These are phyloP conservation scores for Halocaridina rubra DNA, from an alignment of 2,888 invertebrate species.

Conservation along the genomic window DNA sequence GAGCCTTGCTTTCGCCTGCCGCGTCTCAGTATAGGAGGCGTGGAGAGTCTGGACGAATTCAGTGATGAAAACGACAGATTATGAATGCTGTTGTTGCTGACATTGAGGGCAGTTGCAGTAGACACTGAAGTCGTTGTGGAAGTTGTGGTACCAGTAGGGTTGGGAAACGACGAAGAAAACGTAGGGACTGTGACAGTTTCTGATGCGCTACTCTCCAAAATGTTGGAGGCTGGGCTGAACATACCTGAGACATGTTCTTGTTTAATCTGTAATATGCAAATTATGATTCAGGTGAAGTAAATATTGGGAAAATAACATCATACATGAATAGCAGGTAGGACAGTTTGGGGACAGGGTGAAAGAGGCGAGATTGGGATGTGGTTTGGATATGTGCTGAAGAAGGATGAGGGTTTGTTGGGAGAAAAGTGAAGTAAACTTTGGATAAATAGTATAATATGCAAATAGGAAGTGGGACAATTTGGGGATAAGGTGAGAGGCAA, in stretches of 20 bases:
- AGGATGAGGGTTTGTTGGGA: too few species aligned
- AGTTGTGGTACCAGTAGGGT: neutral
- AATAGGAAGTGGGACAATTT: too few species aligned
- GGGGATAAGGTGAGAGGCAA: too few species aligned
- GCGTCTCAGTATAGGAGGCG: constrained; percentile 63
- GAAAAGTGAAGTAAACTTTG: too few species aligned
- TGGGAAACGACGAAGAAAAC: neutral
- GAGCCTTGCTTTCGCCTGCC: constrained; percentile 60
- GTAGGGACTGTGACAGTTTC: neutral
- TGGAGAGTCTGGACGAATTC: constrained; percentile 60
- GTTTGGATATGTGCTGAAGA: too few species aligned
- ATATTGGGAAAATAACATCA: too few species aligned
- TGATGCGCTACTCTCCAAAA: neutral
- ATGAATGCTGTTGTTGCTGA: constrained; percentile 19
- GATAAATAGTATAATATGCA: too few species aligned
- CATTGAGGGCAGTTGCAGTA: neutral
- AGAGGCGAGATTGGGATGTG: too few species aligned
- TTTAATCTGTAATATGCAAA: constrained; percentile 33
- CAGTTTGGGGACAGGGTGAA: too few species aligned
- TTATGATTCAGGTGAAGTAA: too few species aligned
- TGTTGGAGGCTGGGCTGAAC: neutral
- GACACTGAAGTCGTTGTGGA: neutral
- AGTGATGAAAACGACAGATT: constrained; percentile 43
- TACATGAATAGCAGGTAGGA: too few species aligned
- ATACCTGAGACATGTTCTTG: constrained; percentile 33